A percentile compares a stretch with the other conserved stretches of the same genome.
Conservation (phyloP, 2,113 vertebrate species). For the Siniperca chuatsi region DNA sequence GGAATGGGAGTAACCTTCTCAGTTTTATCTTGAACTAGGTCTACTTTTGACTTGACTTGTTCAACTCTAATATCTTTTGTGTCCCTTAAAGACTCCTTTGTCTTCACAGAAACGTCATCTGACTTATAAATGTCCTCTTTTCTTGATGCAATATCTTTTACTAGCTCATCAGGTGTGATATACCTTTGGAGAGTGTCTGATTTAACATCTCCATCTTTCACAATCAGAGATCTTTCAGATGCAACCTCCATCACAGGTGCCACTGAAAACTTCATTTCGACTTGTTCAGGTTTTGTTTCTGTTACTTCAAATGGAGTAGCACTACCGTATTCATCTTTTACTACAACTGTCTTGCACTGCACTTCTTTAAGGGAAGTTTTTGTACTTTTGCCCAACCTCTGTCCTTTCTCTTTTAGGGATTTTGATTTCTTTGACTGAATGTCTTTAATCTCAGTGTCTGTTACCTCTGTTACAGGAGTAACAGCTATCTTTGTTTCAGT, state of each 20-base stretch:
- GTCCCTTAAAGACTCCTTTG: not conserved
- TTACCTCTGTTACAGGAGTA: not conserved
- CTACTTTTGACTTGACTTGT: not conserved
- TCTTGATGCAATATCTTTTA: not conserved
- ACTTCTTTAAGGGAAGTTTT: not conserved
- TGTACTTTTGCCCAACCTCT: not conserved
- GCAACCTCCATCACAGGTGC: constrained; percentile 35
- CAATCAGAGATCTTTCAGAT: not conserved
- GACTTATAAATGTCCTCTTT: not conserved
- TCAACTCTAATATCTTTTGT: not conserved
- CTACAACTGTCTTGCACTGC: not conserved
- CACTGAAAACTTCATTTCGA: not conserved
- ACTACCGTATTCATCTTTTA: constrained; percentile 26
- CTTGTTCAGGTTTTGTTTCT: constrained; percentile 24
- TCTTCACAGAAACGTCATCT: not conserved
- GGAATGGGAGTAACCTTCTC: not conserved
- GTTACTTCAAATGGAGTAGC: constrained; percentile 18
- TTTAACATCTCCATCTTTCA: constrained; percentile 15
- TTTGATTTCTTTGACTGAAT: not conserved
- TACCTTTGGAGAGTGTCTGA: not conserved
- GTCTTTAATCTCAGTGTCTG: not conserved
- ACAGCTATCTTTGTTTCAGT: not conserved
- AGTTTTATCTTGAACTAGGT: constrained; percentile 8
- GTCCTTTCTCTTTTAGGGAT: not conserved
- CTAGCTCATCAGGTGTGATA: not conserved